Evolutionary conservation across 2,113 vertebrate genomes (phyloP).

Genomic region (Eulemur macaco): DNA sequence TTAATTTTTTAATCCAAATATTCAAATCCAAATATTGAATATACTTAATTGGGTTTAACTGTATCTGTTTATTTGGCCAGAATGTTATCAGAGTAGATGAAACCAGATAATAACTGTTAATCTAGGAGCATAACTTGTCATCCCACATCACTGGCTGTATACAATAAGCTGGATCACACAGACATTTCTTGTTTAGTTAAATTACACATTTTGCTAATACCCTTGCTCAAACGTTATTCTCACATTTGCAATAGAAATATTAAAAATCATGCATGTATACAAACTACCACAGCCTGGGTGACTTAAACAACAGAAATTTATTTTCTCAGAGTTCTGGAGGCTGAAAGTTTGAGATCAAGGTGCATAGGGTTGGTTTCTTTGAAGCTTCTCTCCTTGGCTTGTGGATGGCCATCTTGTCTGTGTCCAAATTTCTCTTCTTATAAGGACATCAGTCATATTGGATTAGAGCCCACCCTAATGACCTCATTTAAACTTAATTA

Average conservation of each 20-base stretch:
- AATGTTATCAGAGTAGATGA: conserved; percentile 71
- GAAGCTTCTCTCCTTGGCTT: not conserved
- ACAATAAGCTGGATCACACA: not conserved
- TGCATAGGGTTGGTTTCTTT: not conserved
- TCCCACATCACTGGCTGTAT: conserved; percentile 17
- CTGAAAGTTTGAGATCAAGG: not conserved
- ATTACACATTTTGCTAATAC: conserved; percentile 12
- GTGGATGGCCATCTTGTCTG: not conserved
- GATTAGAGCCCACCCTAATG: not conserved
- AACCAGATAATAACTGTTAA: conserved; percentile 68
- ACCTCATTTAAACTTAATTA: not conserved
- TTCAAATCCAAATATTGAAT: conserved; percentile 80
- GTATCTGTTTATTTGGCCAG: conserved; percentile 76
- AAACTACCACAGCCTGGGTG: not conserved
- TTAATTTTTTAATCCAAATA: conserved; percentile 80
- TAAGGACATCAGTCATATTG: not conserved
- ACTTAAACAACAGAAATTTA: not conserved
- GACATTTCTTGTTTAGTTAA: conserved; percentile 16
- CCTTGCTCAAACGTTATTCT: conserved; percentile 17
- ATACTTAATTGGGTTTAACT: conserved; percentile 72
- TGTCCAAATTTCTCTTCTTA: not conserved
- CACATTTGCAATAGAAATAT: conserved; percentile 29
- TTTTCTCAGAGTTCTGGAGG: not conserved
- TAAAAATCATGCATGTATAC: conserved; percentile 11
- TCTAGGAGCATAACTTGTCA: conserved; percentile 8